Evolutionary conservation across 1,140 invertebrate species (phyloP).

Genomic region (Drosophila neocordata): DNA sequence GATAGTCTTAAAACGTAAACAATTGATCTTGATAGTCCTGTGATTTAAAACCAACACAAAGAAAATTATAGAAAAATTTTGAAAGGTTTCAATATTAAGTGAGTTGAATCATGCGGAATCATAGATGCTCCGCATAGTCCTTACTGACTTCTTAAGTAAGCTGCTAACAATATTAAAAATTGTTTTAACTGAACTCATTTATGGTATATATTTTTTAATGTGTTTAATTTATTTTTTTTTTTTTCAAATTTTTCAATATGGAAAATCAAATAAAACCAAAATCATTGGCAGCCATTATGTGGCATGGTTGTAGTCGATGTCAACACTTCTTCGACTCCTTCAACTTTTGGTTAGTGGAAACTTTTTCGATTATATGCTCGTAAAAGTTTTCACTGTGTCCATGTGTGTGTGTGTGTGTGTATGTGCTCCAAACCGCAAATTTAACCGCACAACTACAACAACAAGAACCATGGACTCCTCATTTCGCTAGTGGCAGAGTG

Average conservation of each 20-base stretch:
- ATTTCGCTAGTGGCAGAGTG: slow-evolving; percentile 44
- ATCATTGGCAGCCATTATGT: slow-evolving; percentile 6
- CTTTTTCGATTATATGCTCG: slow-evolving; percentile 81
- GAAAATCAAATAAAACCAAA: slow-evolving; percentile 20
- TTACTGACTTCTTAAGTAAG: too few relatives aligned
- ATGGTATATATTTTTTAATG: slow-evolving; percentile 4
- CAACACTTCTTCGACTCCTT: slow-evolving; percentile 27
- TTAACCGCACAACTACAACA: slow-evolving; percentile 63
- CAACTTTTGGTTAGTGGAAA: slow-evolving; percentile 44
- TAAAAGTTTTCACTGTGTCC: slow-evolving; percentile 62
- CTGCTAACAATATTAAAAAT: too few relatives aligned
- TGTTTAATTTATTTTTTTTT: too few relatives aligned
- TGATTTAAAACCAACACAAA: too few relatives aligned
- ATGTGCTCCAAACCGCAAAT: slow-evolving; percentile 58
- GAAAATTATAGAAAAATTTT: too few relatives aligned
- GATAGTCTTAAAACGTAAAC: too few relatives aligned
- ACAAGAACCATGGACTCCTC: slow-evolving; percentile 35
- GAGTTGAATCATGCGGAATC: too few relatives aligned
- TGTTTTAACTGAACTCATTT: too few relatives aligned
- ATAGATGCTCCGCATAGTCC: too few relatives aligned
- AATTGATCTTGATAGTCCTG: too few relatives aligned
- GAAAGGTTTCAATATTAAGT: too few relatives aligned
- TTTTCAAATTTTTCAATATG: slow-evolving; percentile 25
- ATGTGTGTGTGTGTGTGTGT: slow-evolving; percentile 47
- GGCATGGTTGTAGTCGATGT: slow-evolving; percentile 29